Conservation (phyloP, 2,113 vertebrate species). For the Anhinga rufa region DNA sequence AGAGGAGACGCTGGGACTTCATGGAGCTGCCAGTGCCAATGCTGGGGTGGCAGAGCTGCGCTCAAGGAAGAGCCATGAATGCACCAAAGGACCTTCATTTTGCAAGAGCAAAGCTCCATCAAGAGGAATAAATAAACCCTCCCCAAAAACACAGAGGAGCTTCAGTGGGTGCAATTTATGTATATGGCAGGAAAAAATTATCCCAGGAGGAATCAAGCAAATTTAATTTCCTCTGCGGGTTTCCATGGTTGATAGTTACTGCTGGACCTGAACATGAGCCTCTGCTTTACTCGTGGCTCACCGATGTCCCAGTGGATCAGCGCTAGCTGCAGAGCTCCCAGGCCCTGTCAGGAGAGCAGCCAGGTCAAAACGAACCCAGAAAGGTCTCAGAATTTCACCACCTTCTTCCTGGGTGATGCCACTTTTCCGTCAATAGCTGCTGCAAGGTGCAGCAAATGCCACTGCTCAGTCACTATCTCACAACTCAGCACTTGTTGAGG, state of each 20-base stretch:
- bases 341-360: neutral
- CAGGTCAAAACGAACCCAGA: neutral
- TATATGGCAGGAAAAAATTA: neutral
- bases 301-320: fast-evolving
- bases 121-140: neutral
- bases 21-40: fast-evolving
- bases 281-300: neutral
- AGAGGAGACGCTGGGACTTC: fast-evolving
- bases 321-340: neutral
- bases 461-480: neutral
- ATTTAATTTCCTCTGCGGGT: neutral
- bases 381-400: neutral
- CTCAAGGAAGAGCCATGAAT: neutral
- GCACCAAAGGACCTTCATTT: neutral
- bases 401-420: neutral
- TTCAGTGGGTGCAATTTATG: neutral
- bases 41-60: fast-evolving
- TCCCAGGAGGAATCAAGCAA: neutral
- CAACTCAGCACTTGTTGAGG: neutral
- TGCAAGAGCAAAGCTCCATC: neutral
- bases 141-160: neutral
- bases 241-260: neutral
- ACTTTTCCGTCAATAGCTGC: neutral
- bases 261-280: neutral
- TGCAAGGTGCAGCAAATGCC: neutral